A percentile compares a stretch with the other conserved stretches of the same genome.
phyloP scores from a whole-genome alignment of 2,113 vertebrate genomes.

The Gasterosteus nipponicus region DNA sequence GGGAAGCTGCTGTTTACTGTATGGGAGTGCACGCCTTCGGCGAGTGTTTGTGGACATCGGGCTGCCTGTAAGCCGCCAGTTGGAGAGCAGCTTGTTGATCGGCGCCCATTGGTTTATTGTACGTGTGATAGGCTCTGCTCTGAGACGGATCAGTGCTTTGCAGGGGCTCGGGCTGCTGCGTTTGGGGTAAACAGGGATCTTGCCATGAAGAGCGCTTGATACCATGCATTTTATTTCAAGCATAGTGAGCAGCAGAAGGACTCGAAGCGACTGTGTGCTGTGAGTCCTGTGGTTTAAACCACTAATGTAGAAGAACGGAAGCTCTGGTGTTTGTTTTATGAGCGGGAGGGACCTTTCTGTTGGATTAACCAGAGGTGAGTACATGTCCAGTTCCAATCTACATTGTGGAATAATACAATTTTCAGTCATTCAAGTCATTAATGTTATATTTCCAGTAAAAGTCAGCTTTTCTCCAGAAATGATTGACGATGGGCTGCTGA shows the following conservation, averaged over 20 bases:
- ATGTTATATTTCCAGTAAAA: not conserved
- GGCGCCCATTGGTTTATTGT: not conserved
- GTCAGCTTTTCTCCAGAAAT: not conserved
- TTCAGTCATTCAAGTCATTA: not conserved
- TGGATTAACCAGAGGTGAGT: not conserved
- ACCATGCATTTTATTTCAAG: not conserved
- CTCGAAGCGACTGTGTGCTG: not conserved
- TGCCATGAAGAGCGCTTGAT: not conserved
- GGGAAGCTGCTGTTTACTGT: not conserved
- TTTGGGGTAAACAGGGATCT: not conserved
- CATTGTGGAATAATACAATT: not conserved
- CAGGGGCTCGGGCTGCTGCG: not conserved
- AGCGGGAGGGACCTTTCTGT: not conserved
- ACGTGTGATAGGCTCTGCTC: not conserved
- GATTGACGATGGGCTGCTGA: not conserved
- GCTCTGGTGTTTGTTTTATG: not conserved
- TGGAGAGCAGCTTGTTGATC: not conserved
- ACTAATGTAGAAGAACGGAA: not conserved
- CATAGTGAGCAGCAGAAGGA: not conserved
- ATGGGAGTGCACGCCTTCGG: not conserved
- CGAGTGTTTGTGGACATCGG: constrained; percentile 11
- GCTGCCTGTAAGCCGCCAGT: constrained; percentile 38
- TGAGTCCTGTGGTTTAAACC: not conserved
- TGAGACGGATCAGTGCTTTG: not conserved
- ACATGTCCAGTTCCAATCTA: not conserved